phyloP scores from a whole-genome alignment of 1,140 invertebrate genomes.

The Ladona fulva region DNA sequence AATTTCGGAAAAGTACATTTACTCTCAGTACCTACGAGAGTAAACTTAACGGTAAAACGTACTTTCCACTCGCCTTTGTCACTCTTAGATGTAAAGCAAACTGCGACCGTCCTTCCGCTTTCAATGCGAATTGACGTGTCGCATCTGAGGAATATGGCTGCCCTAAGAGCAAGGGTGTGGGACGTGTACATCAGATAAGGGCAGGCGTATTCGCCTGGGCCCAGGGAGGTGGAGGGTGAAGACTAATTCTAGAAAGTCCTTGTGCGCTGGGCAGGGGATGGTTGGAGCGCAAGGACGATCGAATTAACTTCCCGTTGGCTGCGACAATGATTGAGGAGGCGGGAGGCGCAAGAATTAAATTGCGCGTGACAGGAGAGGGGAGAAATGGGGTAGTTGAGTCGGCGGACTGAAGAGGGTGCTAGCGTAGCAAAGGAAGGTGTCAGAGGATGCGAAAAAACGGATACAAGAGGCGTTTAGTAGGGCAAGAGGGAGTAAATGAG shows the following conservation, averaged over 20 bases:
- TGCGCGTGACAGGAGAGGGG: background rate
- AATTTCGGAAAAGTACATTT: no score
- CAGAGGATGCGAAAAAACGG: no score
- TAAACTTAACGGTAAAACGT: no score
- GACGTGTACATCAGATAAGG: background rate
- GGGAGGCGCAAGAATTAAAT: background rate
- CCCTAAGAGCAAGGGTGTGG: no score
- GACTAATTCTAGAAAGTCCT: background rate
- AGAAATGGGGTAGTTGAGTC: background rate
- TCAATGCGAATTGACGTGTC: no score
- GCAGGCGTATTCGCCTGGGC: background rate
- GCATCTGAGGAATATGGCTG: no score
- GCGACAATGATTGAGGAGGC: background rate
- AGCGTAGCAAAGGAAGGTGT: background rate
- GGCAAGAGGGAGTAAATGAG: no score
- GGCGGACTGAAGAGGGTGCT: background rate
- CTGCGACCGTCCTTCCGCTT: no score
- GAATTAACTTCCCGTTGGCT: slow-evolving; percentile 8
- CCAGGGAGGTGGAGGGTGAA: background rate
- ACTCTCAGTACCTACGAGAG: no score
- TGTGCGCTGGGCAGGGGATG: background rate
- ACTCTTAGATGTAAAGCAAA: no score
- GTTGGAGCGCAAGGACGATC: background rate
- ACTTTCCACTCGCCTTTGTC: no score
- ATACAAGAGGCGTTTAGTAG: no score